Evolutionary conservation across 2,888 invertebrate species (phyloP).

Genomic region (Zaprionus lineosus): DNA sequence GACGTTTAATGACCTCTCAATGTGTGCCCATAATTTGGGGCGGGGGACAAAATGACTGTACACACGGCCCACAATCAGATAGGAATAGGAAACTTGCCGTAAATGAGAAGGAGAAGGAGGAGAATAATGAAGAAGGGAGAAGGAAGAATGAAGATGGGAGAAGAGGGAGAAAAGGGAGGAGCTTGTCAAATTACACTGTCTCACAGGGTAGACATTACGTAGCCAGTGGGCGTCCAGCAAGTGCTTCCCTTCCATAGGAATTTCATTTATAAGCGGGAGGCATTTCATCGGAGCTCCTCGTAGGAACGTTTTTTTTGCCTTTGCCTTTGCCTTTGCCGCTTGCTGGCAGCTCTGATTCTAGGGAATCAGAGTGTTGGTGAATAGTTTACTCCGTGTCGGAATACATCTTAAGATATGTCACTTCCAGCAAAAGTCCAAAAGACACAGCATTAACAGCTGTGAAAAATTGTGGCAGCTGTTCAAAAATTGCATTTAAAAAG

Average conservation of each 20-base stretch:
- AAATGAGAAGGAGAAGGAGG: too few species aligned
- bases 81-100: constrained; percentile 26
- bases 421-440: neutral
- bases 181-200: neutral
- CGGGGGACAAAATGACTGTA: constrained; percentile 15
- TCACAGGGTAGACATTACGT: too few species aligned
- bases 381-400: too few species aligned
- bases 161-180: too few species aligned
- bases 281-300: too few species aligned
- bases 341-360: too few species aligned
- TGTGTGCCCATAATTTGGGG: constrained; percentile 33
- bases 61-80: constrained; percentile 10
- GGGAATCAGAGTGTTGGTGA: too few species aligned
- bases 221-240: constrained; percentile 24
- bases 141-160: too few species aligned
- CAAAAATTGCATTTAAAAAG: constrained; percentile 8
- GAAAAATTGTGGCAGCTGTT: constrained; percentile 35
- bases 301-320: neutral
- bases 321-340: too few species aligned
- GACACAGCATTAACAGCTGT: constrained; percentile 27
- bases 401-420: constrained; percentile 23
- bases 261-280: too few species aligned
- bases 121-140: too few species aligned
- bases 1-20: constrained; percentile 69
- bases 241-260: too few species aligned